Conservation (phyloP, 2,113 vertebrate genomes). For the Leucoraja erinaceus region DNA sequence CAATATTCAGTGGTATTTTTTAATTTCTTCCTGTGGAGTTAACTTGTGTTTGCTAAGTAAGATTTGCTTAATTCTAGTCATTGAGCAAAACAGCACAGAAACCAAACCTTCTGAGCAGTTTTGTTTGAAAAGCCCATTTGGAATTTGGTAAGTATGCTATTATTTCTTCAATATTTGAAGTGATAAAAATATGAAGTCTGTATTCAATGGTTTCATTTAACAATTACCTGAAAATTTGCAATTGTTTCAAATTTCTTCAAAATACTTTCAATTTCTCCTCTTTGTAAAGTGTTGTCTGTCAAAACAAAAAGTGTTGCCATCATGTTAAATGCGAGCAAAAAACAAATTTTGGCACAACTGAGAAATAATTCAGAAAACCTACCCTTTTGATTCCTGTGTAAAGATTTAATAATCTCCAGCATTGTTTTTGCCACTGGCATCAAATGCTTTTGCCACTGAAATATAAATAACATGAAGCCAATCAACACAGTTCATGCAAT, state of each 20-base stretch:
- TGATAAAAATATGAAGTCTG: not conserved
- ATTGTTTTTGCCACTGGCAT: constrained; percentile 66
- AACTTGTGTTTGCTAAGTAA: not conserved
- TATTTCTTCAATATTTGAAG: not conserved
- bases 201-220: not conserved
- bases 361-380: constrained; percentile 36
- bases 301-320: constrained; percentile 36
- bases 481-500: not conserved
- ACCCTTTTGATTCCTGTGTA: constrained; percentile 71
- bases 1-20: not conserved
- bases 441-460: constrained; percentile 67
- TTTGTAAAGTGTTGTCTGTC: constrained; percentile 72
- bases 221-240: constrained; percentile 70
- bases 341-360: rapidly evolving
- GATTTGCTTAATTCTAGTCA: not conserved
- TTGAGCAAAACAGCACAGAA: too few relatives aligned
- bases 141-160: not conserved
- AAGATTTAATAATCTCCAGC: constrained; percentile 69
- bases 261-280: constrained; percentile 63
- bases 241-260: constrained; percentile 73
- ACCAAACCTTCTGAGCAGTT: not conserved
- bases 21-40: not conserved
- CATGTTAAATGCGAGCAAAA: constrained; percentile 15
- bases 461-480: constrained; percentile 40
- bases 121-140: not conserved